phyloP scores from a whole-genome alignment of 2,888 invertebrate species.

The Cordilura impudica region DNA sequence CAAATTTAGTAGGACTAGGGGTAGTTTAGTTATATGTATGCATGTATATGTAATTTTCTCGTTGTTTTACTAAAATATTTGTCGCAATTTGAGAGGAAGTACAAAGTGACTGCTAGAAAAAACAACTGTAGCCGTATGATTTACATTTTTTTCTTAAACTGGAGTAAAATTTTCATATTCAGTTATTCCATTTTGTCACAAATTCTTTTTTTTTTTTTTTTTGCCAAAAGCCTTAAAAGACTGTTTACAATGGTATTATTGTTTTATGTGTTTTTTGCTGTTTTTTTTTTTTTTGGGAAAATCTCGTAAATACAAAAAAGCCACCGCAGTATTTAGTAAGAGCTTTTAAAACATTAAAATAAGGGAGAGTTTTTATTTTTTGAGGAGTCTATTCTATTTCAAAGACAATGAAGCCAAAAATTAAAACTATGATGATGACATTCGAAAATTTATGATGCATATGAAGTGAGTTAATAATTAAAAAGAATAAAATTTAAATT shows the following conservation, averaged over 20 bases:
- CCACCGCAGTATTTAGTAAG: slow-evolving; percentile 41
- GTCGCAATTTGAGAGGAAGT: slow-evolving; percentile 22
- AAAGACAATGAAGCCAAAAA: background rate
- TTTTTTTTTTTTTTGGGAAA: background rate
- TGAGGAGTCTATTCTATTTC: background rate
- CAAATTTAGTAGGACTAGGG: background rate
- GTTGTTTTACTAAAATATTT: slow-evolving; percentile 17
- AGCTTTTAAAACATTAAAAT: slow-evolving; percentile 4
- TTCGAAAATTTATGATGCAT: slow-evolving; percentile 22
- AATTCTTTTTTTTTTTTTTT: background rate
- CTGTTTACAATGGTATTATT: slow-evolving; percentile 20
- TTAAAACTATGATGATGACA: slow-evolving; percentile 18
- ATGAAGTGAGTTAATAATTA: background rate
- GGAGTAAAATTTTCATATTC: slow-evolving; percentile 24
- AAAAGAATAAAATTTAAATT: background rate
- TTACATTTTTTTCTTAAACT: slow-evolving; percentile 19
- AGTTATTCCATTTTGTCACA: background rate
- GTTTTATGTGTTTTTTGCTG: too few relatives aligned
- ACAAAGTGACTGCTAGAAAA: background rate
- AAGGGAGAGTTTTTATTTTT: background rate
- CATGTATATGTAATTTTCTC: too few relatives aligned
- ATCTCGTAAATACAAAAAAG: background rate
- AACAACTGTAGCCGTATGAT: slow-evolving; percentile 1
- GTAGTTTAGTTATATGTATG: too few relatives aligned
- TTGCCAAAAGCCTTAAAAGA: slow-evolving; percentile 24